phyloP scores from a whole-genome alignment of 2,113 vertebrate genomes.

The Shinisaurus crocodilurus region DNA sequence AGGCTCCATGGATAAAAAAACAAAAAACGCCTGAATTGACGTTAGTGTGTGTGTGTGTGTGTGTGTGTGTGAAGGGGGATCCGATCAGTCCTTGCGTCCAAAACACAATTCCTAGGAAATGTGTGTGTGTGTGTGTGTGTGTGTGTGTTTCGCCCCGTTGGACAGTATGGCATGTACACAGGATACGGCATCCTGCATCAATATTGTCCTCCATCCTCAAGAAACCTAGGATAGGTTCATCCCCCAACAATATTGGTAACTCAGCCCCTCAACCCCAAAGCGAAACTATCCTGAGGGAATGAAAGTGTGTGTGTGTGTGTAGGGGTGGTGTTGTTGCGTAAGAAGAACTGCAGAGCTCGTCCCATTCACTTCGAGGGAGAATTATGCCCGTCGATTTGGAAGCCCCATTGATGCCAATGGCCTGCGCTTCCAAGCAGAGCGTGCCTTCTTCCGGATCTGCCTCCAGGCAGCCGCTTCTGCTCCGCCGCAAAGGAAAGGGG shows the following conservation, averaged over 20 bases:
- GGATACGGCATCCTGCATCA: too few species aligned
- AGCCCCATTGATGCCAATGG: not conserved
- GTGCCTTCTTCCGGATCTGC: too few species aligned
- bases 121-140: not conserved
- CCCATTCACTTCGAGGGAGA: too few species aligned
- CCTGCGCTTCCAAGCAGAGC: not conserved
- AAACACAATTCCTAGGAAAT: not conserved
- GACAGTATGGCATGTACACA: not conserved
- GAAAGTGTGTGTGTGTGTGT: too few species aligned
- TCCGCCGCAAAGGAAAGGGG: not conserved
- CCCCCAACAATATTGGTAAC: too few species aligned
- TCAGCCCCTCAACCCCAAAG: not conserved
- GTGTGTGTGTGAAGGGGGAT: too few species aligned
- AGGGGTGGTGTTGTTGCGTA: too few species aligned
- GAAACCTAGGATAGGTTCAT: too few species aligned
- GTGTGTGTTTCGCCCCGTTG: not conserved
- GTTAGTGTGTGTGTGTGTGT: too few species aligned
- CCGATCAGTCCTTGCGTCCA: not conserved
- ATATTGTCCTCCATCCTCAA: too few species aligned
- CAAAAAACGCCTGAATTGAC: not conserved
- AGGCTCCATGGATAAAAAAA: not conserved
- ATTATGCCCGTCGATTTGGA: not conserved
- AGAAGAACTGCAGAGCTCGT: not conserved
- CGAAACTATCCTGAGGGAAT: not conserved
- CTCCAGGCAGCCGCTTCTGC: not conserved